Conservation (phyloP, 2,888 invertebrate genomes). For the Phalera bucephala region DNA sequence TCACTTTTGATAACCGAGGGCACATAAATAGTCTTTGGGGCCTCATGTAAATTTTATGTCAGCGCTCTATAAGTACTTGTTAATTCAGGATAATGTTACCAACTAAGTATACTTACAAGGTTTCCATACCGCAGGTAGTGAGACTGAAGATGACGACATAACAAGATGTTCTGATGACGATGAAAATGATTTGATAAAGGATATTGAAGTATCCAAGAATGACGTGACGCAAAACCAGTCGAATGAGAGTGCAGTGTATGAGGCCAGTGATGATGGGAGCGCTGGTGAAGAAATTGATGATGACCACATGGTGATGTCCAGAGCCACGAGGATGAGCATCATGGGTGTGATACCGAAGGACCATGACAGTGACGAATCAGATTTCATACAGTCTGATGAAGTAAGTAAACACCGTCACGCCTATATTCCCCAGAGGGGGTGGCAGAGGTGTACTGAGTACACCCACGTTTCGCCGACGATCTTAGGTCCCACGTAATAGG, state of each 20-base stretch:
- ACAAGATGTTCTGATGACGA: background rate
- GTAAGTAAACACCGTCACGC: no score
- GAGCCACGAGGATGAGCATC: conserved; percentile 77
- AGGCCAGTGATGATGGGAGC: conserved; percentile 17
- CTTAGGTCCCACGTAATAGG: no score
- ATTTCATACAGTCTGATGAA: conserved; percentile 73
- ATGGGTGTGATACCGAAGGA: conserved; percentile 69
- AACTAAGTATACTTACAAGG: no score
- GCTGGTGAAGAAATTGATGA: conserved; percentile 57
- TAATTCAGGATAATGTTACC: no score
- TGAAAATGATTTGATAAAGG: conserved; percentile 19
- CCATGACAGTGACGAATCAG: conserved; percentile 69
- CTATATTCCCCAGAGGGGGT: no score
- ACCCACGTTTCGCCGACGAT: no score
- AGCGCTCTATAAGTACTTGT: no score
- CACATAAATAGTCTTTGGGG: no score
- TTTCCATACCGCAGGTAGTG: no score
- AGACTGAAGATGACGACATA: conserved; percentile 2
- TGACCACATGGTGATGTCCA: conserved; percentile 70
- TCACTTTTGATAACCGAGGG: no score
- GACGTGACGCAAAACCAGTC: conserved; percentile 8
- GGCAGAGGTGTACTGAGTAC: no score
- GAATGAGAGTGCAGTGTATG: conserved; percentile 13
- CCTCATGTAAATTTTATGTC: no score
- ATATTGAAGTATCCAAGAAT: conserved; percentile 8